Conservation (phyloP, 2,797 vertebrate species). For the Crocodylus rhombifer region DNA sequence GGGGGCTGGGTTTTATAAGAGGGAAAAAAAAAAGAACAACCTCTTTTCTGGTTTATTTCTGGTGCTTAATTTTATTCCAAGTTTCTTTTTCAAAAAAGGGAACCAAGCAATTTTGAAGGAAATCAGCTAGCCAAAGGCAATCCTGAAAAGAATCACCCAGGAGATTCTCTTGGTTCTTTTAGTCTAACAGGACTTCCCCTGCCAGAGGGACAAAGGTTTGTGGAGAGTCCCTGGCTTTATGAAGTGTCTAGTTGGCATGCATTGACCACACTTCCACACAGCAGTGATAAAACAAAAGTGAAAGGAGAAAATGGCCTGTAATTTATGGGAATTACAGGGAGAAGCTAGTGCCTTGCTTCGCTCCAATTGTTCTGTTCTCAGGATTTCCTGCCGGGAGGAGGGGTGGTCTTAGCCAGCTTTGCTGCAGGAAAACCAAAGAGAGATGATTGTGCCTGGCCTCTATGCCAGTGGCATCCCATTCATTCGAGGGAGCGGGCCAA, state of each 20-base stretch:
- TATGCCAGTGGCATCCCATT: too few species aligned
- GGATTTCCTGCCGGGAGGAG: neutral
- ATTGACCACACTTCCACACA: rapidly evolving
- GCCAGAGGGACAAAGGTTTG: neutral
- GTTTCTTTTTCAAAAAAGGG: neutral
- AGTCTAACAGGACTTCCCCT: neutral
- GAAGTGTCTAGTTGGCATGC: rapidly evolving
- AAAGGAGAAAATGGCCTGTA: neutral
- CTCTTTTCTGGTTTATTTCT: neutral
- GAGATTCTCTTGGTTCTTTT: conserved; percentile 11
- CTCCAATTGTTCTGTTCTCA: neutral
- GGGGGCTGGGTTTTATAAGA: neutral
- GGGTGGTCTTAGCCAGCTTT: neutral
- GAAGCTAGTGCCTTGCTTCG: neutral
- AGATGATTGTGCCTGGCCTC: too few species aligned
- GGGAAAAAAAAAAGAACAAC: neutral
- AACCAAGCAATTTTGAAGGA: conserved; percentile 4
- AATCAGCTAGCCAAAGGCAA: neutral
- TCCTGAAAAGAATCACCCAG: neutral
- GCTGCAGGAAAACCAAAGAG: too few species aligned
- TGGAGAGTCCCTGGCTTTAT: neutral
- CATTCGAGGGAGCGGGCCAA: neutral
- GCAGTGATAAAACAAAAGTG: neutral
- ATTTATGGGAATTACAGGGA: neutral
- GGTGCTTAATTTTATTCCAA: neutral